phyloP scores from a whole-genome alignment of 1,140 invertebrate species.

The Brachystomella parvula region DNA sequence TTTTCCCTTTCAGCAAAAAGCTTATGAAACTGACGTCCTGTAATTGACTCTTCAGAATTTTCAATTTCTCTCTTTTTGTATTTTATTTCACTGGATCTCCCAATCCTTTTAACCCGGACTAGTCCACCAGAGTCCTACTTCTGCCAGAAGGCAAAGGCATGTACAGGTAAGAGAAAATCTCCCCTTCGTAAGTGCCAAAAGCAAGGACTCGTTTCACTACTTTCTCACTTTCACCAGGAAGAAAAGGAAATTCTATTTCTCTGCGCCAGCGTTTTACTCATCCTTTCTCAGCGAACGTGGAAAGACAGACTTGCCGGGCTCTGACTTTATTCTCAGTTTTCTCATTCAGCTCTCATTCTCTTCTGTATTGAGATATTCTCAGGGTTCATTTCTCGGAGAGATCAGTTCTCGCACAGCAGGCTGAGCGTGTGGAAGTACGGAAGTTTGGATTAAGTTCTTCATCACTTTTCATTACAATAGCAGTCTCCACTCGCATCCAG shows the following conservation, averaged over 20 bases:
- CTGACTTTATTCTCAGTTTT: not conserved
- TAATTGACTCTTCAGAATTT: slow-evolving; percentile 6
- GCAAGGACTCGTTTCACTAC: not conserved
- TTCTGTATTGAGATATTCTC: too few relatives aligned
- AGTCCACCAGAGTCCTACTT: too few relatives aligned
- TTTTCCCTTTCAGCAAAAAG: not conserved
- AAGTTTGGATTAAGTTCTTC: not conserved
- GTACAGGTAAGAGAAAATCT: too few relatives aligned
- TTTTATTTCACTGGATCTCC: too few relatives aligned
- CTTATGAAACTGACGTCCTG: slow-evolving; percentile 2
- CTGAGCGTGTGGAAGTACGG: not conserved
- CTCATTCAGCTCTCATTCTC: not conserved
- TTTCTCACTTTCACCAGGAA: too few relatives aligned
- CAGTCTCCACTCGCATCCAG: not conserved
- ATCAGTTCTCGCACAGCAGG: not conserved
- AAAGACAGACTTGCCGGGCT: not conserved
- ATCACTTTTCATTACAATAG: not conserved
- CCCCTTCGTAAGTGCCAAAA: not conserved
- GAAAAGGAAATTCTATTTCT: not conserved
- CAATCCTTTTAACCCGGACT: too few relatives aligned
- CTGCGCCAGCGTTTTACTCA: not conserved
- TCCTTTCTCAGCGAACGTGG: too few relatives aligned
- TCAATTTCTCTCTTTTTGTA: too few relatives aligned
- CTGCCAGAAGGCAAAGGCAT: too few relatives aligned
- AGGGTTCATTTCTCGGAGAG: too few relatives aligned